These are phyloP conservation scores for Steatornis caripensis DNA, from an alignment of 2,113 vertebrate species.

Conservation along the genomic window DNA sequence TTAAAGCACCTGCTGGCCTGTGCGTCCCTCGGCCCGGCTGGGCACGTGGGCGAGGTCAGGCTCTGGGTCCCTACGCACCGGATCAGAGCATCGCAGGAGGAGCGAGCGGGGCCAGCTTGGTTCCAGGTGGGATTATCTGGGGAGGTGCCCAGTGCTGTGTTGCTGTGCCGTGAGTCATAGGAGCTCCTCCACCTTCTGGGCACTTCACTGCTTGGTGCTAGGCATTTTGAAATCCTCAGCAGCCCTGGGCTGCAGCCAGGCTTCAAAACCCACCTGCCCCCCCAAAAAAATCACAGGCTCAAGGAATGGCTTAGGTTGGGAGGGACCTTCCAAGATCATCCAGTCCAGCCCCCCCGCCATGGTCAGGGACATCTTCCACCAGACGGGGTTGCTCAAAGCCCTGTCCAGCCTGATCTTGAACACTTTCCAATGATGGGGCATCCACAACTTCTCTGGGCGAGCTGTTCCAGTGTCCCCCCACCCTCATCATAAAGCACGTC, in stretches of 20 bases:
- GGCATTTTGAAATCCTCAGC: background rate
- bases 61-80: accelerated
- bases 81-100: no score
- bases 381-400: background rate
- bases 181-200: background rate
- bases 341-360: accelerated
- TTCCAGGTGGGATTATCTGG: background rate
- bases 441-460: background rate
- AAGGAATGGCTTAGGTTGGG: background rate
- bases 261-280: background rate
- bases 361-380: background rate
- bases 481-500: background rate
- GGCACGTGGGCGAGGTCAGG: background rate
- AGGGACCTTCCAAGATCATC: background rate
- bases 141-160: background rate
- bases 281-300: background rate
- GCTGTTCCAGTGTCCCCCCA: background rate
- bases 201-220: background rate
- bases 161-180: background rate
- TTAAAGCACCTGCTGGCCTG: accelerated
- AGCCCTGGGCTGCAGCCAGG: background rate
- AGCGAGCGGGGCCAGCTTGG: background rate
- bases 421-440: background rate
- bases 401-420: background rate
- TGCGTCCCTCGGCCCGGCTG: background rate